Evolutionary conservation across 1,140 invertebrate species (phyloP).

Genomic region (Calosoma granatense): DNA sequence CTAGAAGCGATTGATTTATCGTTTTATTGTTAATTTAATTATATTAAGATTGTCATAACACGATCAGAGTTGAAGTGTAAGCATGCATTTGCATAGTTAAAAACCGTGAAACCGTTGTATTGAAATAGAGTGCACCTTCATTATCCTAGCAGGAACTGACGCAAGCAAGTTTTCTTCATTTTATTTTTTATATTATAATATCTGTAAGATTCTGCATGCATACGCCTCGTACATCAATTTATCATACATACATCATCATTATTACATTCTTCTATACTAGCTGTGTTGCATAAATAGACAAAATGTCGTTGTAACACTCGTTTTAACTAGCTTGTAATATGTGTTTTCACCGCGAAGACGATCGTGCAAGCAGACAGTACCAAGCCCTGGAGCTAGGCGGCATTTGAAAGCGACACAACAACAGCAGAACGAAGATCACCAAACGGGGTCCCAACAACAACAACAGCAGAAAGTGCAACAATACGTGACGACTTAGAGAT

Average conservation of each 20-base stretch:
- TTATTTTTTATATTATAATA: too few species aligned
- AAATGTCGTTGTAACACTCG: too few species aligned
- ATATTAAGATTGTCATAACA: not conserved
- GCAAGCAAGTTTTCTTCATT: too few species aligned
- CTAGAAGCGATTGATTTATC: not conserved
- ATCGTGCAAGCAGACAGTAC: not conserved
- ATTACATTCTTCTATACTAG: too few species aligned
- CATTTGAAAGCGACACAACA: not conserved
- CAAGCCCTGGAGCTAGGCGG: too few species aligned
- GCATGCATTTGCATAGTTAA: not conserved
- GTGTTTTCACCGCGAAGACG: too few species aligned
- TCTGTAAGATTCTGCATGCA: too few species aligned
- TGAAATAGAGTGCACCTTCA: not conserved
- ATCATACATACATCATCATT: too few species aligned
- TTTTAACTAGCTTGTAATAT: too few species aligned
- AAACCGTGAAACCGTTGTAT: not conserved
- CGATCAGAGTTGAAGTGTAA: not conserved
- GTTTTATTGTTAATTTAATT: not conserved
- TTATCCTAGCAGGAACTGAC: too few species aligned
- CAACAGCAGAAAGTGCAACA: not conserved
- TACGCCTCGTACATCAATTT: too few species aligned
- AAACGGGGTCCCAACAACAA: not conserved
- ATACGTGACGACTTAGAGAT: not conserved
- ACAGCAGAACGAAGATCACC: not conserved
- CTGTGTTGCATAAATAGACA: too few species aligned